These are phyloP conservation scores for Chiroxiphia lanceolata DNA, from an alignment of 2,797 vertebrate species.

Conservation along the genomic window DNA sequence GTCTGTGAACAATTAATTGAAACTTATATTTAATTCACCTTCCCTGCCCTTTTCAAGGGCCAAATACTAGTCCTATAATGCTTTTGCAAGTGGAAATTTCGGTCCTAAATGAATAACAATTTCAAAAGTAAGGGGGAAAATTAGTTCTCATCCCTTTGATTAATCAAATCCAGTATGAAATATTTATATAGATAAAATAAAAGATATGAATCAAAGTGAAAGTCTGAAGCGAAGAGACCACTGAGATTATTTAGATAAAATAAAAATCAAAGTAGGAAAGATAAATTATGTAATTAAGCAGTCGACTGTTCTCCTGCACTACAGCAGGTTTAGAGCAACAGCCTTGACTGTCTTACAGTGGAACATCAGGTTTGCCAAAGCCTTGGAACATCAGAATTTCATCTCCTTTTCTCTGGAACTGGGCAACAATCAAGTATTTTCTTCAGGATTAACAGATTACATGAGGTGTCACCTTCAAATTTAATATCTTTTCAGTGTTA, in stretches of 20 bases:
- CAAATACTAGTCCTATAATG: neutral
- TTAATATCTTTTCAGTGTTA: neutral
- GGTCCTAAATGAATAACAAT: neutral
- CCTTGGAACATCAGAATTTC: neutral
- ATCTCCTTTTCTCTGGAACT: neutral
- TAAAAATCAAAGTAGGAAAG: slow-evolving; percentile 32
- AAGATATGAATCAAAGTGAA: slow-evolving; percentile 34
- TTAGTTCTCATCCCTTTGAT: slow-evolving; percentile 6
- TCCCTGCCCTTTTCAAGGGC: neutral
- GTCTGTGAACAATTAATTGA: neutral
- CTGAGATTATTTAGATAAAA: slow-evolving; percentile 22
- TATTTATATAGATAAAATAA: slow-evolving; percentile 49
- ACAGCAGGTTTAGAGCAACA: neutral
- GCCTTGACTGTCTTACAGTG: neutral
- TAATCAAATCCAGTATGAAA: slow-evolving; percentile 24
- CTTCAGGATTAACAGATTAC: neutral
- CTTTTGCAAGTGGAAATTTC: neutral
- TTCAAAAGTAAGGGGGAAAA: slow-evolving; percentile 2
- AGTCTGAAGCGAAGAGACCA: neutral
- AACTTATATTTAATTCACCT: neutral
- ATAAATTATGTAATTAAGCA: slow-evolving; percentile 8
- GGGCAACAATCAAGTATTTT: neutral
- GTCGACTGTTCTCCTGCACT: neutral
- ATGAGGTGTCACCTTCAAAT: neutral
- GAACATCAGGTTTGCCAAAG: neutral